Conservation (phyloP, 2,113 vertebrate species). For the Tachysurus vachellii region DNA sequence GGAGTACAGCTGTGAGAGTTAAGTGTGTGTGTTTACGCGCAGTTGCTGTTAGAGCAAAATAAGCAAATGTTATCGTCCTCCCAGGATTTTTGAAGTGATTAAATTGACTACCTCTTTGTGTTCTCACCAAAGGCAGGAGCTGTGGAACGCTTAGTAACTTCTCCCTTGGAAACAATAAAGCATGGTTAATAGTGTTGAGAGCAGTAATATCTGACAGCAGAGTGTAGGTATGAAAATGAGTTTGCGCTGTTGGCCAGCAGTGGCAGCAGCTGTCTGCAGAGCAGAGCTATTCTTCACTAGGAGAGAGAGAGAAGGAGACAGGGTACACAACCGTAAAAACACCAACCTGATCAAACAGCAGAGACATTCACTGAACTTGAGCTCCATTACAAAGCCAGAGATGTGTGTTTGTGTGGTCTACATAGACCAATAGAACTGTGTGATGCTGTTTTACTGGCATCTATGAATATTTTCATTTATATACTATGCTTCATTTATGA, state of each 20-base stretch:
- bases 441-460: background rate
- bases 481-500: background rate
- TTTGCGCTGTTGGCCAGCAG: constrained; percentile 32
- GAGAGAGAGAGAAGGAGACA: constrained; percentile 43
- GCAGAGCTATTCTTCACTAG: constrained; percentile 43
- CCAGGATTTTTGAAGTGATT: background rate
- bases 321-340: constrained; percentile 52
- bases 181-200: constrained; percentile 25
- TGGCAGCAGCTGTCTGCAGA: constrained; percentile 52
- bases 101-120: background rate
- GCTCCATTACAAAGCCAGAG: constrained; percentile 24
- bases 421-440: background rate
- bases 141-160: constrained; percentile 24
- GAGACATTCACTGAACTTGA: constrained; percentile 16
- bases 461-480: background rate
- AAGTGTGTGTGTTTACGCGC: background rate
- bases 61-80: background rate
- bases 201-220: constrained; percentile 26
- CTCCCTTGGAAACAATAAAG: constrained; percentile 24
- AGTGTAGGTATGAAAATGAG: constrained; percentile 32
- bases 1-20: background rate
- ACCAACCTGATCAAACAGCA: constrained; percentile 47
- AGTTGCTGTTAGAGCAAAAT: background rate
- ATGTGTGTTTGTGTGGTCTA: background rate
- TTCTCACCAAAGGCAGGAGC: background rate